Evolutionary conservation across 2,888 invertebrate genomes (phyloP), one percentile per base, ranked within the genome.

Genomic region (Mycalesis mineus): DNA sequence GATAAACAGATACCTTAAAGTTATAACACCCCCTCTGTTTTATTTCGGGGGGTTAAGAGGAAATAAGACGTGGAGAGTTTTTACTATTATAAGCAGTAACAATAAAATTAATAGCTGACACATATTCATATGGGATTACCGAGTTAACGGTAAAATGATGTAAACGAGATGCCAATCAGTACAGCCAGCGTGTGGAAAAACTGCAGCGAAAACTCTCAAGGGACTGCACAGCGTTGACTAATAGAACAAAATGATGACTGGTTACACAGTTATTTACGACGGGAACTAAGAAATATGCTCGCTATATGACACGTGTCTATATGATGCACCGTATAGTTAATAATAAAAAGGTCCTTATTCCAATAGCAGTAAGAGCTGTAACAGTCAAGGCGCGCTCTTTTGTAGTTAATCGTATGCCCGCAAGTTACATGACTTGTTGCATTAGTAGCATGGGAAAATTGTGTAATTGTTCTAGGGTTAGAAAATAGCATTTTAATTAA

Each of bases 371-470:
- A 56, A 29, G 41, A 17, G 56, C 44, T 44, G 37, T 51, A 29
- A 40, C 47, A 29, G 17, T 22, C 31, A 15, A 31, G 9, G 13
- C 17, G 52, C 42, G n/a, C 17, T 42, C 52, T 42, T 52, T 42
- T 42, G 22, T 42, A 41, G 15, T 29, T 55, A 49, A 49, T 55
- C 58, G 44, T 48, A 58, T 49, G 40, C 50, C 49, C 31, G 48
- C 61, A 42, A 60, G 55, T 53, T 56, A 61, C 60, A 63, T 52
- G 56, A 63, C 47, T 28, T 42, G 60, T 64, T 65, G 63, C 62
- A 61, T 59, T 60, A 61, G 53, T 48, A 60, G 65, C 62, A 62
- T 69, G 68, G 65, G 68, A 68, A 69, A 66, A 64, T 69, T 66
- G 52, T 57, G 58, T 57, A 60, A 64, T 61, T 62, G 61, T 57